Evolutionary conservation across 1,140 invertebrate species (phyloP), one percentile per base, ranked within the genome.

Genomic region (Whitmania pigra): DNA sequence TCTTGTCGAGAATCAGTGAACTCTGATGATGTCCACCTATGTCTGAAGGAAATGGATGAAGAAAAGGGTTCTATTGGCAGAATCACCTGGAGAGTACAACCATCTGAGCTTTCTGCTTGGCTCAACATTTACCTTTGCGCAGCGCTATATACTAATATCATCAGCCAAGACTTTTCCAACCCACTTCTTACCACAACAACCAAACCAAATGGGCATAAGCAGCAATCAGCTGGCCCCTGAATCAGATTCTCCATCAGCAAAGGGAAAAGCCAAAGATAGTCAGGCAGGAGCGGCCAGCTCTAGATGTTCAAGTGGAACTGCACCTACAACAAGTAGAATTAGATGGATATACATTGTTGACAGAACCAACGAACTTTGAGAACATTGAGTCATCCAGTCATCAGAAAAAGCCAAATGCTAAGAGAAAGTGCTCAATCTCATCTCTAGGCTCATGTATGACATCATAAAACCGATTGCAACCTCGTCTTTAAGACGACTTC

Each of bases 341-440:
- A 53, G 86, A 88, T 78, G 22, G 85, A 82, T 9, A 85, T 31
- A 53, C 54, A 18, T 53, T 57, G 31, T 67, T 22, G 63, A n/a
- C 53, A 6, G 84, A 84, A 74, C 74, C 75, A 54, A 75, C 73
- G 40, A 77, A 73, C 53, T 89, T 90, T 76, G 88, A 89, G 76
- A 84, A 89, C 92, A 88, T 78, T 94, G 27, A 86, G 88, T n/a
- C 90, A 89, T 79, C 88, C 89, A 36, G 89, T 92, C 9, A 87
- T 93, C 29, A 87, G 87, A 71, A 83, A 87, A 17, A 91, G 89
- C 77, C 88, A 88, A 31, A 31, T 90, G 67, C 82, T 94, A 18
- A 93, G 90, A 0, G 91, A 83, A 89, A 74, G 79, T 93, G 22
- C 78, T 93, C 20, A 89, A 89, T 6, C 83, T 90, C 1, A 88